These are phyloP conservation scores for Oophaga pumilio DNA, from an alignment of 2,113 vertebrate genomes.

Conservation along the genomic window DNA sequence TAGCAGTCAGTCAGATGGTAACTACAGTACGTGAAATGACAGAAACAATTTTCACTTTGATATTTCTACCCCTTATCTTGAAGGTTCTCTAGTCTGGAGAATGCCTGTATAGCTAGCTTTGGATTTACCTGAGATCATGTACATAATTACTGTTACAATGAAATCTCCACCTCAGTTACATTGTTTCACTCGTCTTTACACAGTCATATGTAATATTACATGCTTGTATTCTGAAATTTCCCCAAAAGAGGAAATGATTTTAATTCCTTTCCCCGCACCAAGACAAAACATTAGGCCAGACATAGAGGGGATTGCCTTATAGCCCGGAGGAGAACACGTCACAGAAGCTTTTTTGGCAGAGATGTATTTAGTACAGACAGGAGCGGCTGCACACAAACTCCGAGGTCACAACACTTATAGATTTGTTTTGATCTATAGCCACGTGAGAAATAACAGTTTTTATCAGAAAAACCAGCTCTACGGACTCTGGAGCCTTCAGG, in stretches of 20 bases:
- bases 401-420: slow-evolving; percentile 15
- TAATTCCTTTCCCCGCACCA: slow-evolving; percentile 36
- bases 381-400: neutral
- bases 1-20: no score
- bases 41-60: no score
- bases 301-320: slow-evolving; percentile 31
- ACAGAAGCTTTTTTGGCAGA: slow-evolving; percentile 16
- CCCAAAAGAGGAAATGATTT: slow-evolving; percentile 42
- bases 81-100: no score
- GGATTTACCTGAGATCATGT: no score
- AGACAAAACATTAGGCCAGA: slow-evolving; percentile 48
- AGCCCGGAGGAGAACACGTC: slow-evolving; percentile 12
- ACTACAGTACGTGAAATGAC: no score
- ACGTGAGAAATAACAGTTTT: slow-evolving; percentile 41
- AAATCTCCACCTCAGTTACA: neutral
- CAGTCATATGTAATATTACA: neutral
- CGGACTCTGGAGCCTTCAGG: neutral
- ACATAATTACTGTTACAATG: neutral
- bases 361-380: neutral
- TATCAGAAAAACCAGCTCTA: neutral
- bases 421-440: slow-evolving; percentile 28
- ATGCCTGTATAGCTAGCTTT: no score
- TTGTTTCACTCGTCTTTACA: neutral
- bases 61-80: no score
- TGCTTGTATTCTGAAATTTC: neutral